Evolutionary conservation across 2,113 vertebrate genomes (phyloP).

Genomic region (Prolemur simus): DNA sequence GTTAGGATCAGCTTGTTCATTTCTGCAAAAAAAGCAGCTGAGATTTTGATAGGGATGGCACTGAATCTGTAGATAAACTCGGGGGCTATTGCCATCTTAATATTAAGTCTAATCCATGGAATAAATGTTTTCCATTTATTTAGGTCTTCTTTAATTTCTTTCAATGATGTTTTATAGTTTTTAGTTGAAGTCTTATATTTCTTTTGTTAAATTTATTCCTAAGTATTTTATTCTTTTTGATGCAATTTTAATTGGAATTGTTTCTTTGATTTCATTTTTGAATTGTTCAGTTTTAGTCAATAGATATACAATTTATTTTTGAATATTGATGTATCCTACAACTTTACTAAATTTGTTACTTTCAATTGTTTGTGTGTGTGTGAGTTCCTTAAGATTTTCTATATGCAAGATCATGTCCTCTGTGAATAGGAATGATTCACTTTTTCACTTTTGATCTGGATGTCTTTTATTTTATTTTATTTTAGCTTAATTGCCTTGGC

Average conservation of each 20-base stretch:
- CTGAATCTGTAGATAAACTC: not conserved
- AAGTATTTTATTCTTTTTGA: conserved; percentile 7
- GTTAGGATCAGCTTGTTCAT: not conserved
- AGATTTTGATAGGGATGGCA: not conserved
- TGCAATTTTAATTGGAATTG: not conserved
- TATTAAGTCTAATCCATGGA: not conserved
- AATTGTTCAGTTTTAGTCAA: not conserved
- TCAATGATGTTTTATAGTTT: not conserved
- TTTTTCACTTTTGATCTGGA: not conserved
- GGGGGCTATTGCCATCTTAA: not conserved
- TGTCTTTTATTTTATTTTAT: not conserved
- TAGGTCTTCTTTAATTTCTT: not conserved
- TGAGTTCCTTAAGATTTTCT: not conserved
- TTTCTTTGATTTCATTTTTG: conserved; percentile 3
- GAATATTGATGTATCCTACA: not conserved
- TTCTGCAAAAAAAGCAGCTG: not conserved
- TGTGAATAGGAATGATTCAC: not conserved
- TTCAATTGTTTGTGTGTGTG: not conserved
- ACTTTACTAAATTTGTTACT: not conserved
- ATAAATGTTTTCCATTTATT: not conserved
- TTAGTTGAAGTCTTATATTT: not conserved
- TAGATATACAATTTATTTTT: not conserved
- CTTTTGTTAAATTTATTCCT: conserved; percentile 12
- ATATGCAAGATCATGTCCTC: not conserved
- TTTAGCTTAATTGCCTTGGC: not conserved